Evolutionary conservation across 2,797 vertebrate genomes (phyloP), one percentile per base, ranked within the genome.

Genomic region (Ficedula albicollis): DNA sequence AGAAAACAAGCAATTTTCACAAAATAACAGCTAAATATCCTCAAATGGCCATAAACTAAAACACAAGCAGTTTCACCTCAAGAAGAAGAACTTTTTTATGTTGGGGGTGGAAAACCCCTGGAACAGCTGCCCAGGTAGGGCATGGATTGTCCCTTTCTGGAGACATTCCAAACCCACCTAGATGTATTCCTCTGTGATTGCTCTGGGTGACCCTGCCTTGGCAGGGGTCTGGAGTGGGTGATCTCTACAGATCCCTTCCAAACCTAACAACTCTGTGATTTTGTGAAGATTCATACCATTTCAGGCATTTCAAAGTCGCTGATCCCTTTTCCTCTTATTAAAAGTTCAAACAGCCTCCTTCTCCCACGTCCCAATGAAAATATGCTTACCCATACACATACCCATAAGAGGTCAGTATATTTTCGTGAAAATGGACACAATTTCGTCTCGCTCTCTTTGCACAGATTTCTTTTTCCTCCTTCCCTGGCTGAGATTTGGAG

Each of bases 351-450:
- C 15, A 9, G 4, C 7, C 22, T 34, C 4, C 59, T 10, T 51
- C 23, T 48, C 29, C 17, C 34, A 13, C 1, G 13, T 23, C 13
- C 27, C 17, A 51, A 0, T 6, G 9, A 63, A 90, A 86, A 72
- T 27, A 14, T 0, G 0, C 25, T 52, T 41, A 30, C 4, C 5
- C 19, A 0, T 18, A 29, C 25, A 10, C 5, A 4, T 1, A 13
- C 9, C 14, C 19, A 16, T 8, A 9, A 6, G 49, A 30, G 27
- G 14, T 3, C 3, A 7, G 9, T 9, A 3, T 15, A 18, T 70
- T 58, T 60, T 18, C 9, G 5, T 4, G 5, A n/a, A 16, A 16
- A 36, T 4, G 10, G 67, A 11, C 7, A 14, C 3, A 48, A 74
- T 67, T 44, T 30, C 27, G 6, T 8, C 39, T 36, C 11, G 68